Evolutionary conservation across 2,113 vertebrate species (phyloP), one percentile per base, ranked within the genome.

Genomic region (Epinephelus cyanopodus): DNA sequence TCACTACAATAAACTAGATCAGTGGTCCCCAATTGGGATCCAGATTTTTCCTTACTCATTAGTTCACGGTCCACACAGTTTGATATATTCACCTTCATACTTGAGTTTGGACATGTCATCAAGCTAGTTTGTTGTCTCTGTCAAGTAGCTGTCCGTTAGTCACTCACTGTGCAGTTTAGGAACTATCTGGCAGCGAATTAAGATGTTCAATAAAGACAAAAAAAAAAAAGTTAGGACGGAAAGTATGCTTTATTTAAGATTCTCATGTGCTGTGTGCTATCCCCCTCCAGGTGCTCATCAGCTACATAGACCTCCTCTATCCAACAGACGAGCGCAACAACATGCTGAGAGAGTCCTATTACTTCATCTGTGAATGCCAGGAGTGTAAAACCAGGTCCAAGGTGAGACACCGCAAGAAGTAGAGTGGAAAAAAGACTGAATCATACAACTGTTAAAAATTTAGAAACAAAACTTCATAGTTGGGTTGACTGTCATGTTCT

Each of bases 231-330:
- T 48, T 45, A 56, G 17, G 13, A 42, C 5, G 1, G 1, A 25
- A 68, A 37, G n/a, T 6, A 47, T 68, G 9, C 19, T n/a, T 61
- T 53, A 37, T 79, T 71, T 27, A 33, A 33, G 27, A 57, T 3
- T 70, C 19, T 53, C 1, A 15, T 11, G 25, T 79, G 67, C 53
- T 79, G n/a, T 79, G 21, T 83, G 47, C 73, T 66, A 1, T 53
- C 25, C 77, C 11, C 27, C 19, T 0, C 1, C 14, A 98, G 97
- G 93, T 99, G 58, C 96, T 98, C 77, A 99, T 97, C 91, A 99
- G 97, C 93, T 99, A 99, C 82, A 99, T 99, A 71, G 98, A 99
- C 85, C 94, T 99, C 42, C 93, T 99, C 18, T 99, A 99, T 79
- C 96, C 98, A 18, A 97, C 98, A 23, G 97, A 98, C 57, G 98